A percentile compares a stretch with the other conserved stretches of the same genome.
These are phyloP conservation scores for Chaenogobius annularis DNA, from an alignment of 2,113 vertebrate species.

Conservation along the genomic window DNA sequence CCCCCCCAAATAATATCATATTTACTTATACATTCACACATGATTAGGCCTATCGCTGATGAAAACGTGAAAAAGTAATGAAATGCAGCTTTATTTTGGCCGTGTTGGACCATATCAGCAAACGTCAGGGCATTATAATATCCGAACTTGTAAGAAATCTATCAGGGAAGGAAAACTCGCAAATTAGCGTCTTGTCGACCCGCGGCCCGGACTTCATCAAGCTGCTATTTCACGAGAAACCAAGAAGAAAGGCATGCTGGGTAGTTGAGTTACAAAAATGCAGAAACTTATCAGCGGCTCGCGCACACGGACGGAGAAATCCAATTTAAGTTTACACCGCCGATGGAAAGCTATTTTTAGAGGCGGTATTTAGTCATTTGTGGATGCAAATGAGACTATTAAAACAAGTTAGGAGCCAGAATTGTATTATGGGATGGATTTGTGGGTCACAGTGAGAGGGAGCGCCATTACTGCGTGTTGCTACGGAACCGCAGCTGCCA, in stretches of 20 bases:
- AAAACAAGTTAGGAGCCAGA: constrained; percentile 56
- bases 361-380: constrained; percentile 70
- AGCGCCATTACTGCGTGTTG: constrained; percentile 39
- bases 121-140: constrained; percentile 18
- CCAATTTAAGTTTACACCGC: constrained; percentile 53
- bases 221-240: constrained; percentile 9
- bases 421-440: constrained; percentile 56
- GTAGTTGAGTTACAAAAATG: constrained; percentile 20
- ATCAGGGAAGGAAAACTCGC: constrained; percentile 26
- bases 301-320: constrained; percentile 45
- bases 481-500: constrained; percentile 5
- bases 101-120: constrained; percentile 28
- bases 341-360: constrained; percentile 58
- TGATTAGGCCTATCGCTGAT: background rate
- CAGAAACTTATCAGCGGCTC: constrained; percentile 35
- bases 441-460: constrained; percentile 65
- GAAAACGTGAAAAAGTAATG: background rate
- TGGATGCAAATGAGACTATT: constrained; percentile 67
- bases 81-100: background rate
- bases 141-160: constrained; percentile 29
- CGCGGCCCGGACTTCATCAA: constrained; percentile 28
- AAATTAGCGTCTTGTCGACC: constrained; percentile 31
- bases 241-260: constrained; percentile 11
- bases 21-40: too few relatives aligned
- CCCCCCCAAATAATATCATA: background rate